Evolutionary conservation across 2,113 vertebrate species (phyloP), one percentile per base, ranked within the genome.

Genomic region (Myocastor coypus): DNA sequence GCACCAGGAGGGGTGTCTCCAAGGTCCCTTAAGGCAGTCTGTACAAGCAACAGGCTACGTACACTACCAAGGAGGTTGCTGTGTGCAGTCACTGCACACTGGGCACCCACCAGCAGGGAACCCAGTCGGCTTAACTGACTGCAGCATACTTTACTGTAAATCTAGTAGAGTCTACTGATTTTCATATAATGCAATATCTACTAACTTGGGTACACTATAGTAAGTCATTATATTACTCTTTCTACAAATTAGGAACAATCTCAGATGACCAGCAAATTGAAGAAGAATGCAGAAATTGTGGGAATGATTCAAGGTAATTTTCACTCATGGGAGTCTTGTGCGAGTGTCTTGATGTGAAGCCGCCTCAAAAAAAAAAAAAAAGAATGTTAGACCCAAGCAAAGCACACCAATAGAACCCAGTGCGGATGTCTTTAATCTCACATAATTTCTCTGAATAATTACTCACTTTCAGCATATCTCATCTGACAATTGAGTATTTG

Each of bases 111-210:
- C n/a, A n/a, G n/a, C n/a, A n/a, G n/a, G n/a, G n/a, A n/a, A n/a
- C n/a, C n/a, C n/a, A n/a, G n/a, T n/a, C n/a, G n/a, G n/a, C n/a
- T n/a, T n/a, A n/a, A n/a, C n/a, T n/a, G n/a, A n/a, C n/a, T n/a
- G n/a, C n/a, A n/a, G n/a, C 22, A 42, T 22, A 24, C 11, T 40
- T 1, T 12, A 26, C 22, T 1, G 1, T 26, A 7, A 24, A 13
- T 26, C 20, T 26, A 24, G 22, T 73, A 19, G 20, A 73, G 10
- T 40, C n/a, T 73, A 13, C 37, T 42, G 11, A 73, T 42, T 42
- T 40, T 73, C 69, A 37, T 5, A 26, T 73, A 40, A 40, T 68
- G 32, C 8, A 46, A 46, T 46, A 46, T 8, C 46, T 46, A 46
- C 46, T 46, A 8, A 46, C 8, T 46, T 46, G 4, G 46, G 46